Base-by-base conservation (phyloP, 1,140 invertebrate species). In the Drosophila quadrilineata region DNA sequence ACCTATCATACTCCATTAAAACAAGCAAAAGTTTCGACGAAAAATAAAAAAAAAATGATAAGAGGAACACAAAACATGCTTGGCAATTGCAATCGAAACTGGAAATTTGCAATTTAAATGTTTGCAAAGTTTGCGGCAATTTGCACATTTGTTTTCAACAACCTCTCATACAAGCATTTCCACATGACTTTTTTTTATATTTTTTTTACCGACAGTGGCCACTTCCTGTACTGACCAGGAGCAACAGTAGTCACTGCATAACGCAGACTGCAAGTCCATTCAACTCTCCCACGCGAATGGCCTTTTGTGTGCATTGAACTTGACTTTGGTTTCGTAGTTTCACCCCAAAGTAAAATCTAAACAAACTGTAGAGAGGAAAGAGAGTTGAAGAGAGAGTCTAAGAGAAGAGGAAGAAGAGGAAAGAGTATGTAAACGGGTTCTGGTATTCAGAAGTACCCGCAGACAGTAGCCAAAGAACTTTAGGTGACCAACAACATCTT, bases 51-150 rank as follows among this genome's bases (percentile, higher is more conserved):
- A 54, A 40, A 29, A 21, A 31, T 24, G 10, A 28, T 35, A 49
- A 24, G 17, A 46, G 54, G 50, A 50, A 56, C 48, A 56, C 60
- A 67, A 66, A 56, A 33, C 54, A 52, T 56, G n/a, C n/a, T 54
- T 62, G 71, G 28, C 58, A 62, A 62, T 50, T 59, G 74, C 70
- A 73, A 79, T 79, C 70, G 75, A 79, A 79, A 79, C 75, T 73
- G 75, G 75, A 79, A 79, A 74, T 79, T 77, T 79, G 75, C 75
- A 79, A 79, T 74, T 79, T 79, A 79, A 79, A 76, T 79, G 75
- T 75, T 53, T 77, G 75, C 21, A 79, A 79, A 66, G 68, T 79
- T 65, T 79, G 69, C 49, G 31, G 64, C 75, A 67, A 77, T 77
- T 77, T 69, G 31, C 48, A 67, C 75, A 77, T 77, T 77, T 77